These are phyloP conservation scores for Mercenaria mercenaria DNA, from an alignment of 1,140 invertebrate genomes.

Conservation along the genomic window DNA sequence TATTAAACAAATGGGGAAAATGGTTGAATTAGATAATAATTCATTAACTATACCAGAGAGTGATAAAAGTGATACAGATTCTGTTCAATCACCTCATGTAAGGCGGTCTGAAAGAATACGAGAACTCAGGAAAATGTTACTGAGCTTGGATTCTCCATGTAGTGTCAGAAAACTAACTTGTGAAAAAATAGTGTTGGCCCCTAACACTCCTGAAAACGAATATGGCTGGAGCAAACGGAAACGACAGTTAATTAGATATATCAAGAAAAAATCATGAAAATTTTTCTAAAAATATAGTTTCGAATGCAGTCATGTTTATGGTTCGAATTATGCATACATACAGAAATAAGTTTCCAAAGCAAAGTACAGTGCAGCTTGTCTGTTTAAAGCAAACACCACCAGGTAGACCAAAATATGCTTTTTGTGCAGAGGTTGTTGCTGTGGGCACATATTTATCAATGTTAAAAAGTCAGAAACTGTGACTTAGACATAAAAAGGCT, in stretches of 20 bases:
- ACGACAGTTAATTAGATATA: slow-evolving; percentile 38
- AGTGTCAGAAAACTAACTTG: not conserved
- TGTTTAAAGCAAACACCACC: too few relatives aligned
- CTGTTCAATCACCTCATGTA: not conserved
- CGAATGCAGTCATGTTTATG: too few relatives aligned
- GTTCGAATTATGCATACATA: too few relatives aligned
- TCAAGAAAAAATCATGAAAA: slow-evolving; percentile 20
- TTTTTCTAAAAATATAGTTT: too few relatives aligned
- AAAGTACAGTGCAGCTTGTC: too few relatives aligned
- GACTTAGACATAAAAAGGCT: too few relatives aligned
- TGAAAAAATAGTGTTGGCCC: slow-evolving; percentile 4
- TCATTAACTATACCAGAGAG: not conserved
- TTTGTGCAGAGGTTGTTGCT: too few relatives aligned
- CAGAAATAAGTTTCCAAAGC: too few relatives aligned
- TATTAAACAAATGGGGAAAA: not conserved
- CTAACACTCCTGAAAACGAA: slow-evolving; percentile 60
- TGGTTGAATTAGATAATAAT: not conserved
- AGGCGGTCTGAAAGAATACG: slow-evolving; percentile 11
- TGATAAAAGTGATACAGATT: not conserved
- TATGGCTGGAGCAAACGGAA: slow-evolving; percentile 57
- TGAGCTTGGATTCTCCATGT: not conserved
- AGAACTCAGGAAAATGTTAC: not conserved
- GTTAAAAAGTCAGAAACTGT: too few relatives aligned
- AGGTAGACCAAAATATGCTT: too few relatives aligned
- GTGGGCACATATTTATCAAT: too few relatives aligned